Conservation (phyloP, 2,113 vertebrate species). For the Poeciliopsis prolifica region DNA sequence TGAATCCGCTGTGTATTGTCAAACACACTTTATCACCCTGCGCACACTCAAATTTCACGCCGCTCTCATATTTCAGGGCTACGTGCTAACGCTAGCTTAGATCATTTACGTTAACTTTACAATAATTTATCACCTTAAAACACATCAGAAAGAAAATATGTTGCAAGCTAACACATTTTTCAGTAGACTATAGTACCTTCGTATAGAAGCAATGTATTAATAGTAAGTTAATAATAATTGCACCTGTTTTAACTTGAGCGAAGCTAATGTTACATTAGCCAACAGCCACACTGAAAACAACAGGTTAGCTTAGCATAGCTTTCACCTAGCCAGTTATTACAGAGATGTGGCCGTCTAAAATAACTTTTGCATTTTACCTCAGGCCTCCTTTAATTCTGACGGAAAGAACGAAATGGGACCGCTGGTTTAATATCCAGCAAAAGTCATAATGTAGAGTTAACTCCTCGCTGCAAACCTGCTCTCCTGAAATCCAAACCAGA, state of each 20-base stretch:
- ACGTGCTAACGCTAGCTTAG: constrained; percentile 48
- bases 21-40: constrained; percentile 19
- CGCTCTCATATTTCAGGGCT: constrained; percentile 43
- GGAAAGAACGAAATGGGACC: neutral
- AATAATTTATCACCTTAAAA: neutral
- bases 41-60: constrained; percentile 59
- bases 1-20: neutral
- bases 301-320: constrained; percentile 54
- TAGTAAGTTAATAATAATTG: neutral
- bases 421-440: neutral
- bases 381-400: too few relatives aligned
- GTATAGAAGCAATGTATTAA: neutral
- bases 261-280: constrained; percentile 48
- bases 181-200: accelerated
- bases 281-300: constrained; percentile 11
- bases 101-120: neutral
- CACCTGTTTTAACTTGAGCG: constrained; percentile 43
- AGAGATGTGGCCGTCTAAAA: neutral
- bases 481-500: constrained; percentile 21
- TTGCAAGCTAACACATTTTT: accelerated
- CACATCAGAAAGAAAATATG: neutral
- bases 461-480: constrained; percentile 2
- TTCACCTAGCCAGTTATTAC: constrained; percentile 9
- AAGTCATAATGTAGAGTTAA: constrained; percentile 7
- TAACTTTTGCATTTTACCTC: neutral